These are phyloP conservation scores for Thera britannica DNA, from an alignment of 2,888 invertebrate genomes.

Conservation along the genomic window DNA sequence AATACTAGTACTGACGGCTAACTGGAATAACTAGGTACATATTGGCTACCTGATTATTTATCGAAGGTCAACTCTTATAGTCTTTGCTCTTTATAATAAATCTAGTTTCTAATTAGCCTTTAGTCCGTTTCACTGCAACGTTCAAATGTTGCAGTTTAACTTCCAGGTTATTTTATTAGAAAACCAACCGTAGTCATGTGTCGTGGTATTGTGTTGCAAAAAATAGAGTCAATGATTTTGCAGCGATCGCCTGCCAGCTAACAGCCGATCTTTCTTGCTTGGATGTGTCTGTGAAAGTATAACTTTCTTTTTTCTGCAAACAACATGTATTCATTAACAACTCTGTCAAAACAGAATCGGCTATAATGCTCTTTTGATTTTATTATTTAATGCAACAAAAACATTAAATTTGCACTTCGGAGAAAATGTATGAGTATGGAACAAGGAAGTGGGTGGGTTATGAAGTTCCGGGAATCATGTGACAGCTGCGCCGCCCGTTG, in stretches of 20 bases:
- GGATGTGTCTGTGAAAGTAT: constrained; percentile 62
- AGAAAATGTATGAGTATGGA: constrained; percentile 31
- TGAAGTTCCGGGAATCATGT: constrained; percentile 38
- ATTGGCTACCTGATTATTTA: constrained; percentile 40
- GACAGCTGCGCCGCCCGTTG: constrained; percentile 37
- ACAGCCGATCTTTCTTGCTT: constrained; percentile 50
- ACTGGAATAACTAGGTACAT: constrained; percentile 23
- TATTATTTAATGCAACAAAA: constrained; percentile 35
- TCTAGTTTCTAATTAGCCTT: constrained; percentile 36
- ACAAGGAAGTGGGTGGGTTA: constrained; percentile 36
- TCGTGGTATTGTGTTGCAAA: constrained; percentile 25
- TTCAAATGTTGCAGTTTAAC: neutral
- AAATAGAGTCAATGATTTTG: constrained; percentile 44
- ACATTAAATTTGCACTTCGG: constrained; percentile 33
- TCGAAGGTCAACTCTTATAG: constrained; percentile 51
- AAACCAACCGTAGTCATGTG: too few species aligned
- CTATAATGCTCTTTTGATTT: constrained; percentile 44
- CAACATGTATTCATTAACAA: constrained; percentile 55
- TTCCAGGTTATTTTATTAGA: neutral
- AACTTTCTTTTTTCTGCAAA: constrained; percentile 67
- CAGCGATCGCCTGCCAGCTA: constrained; percentile 45
- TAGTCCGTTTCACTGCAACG: constrained; percentile 26
- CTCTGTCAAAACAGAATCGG: constrained; percentile 46
- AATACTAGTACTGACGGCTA: constrained; percentile 6
- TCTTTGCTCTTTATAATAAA: constrained; percentile 44